Evolutionary conservation across 2,888 invertebrate genomes (phyloP).

Genomic region (Drosophila rellima): DNA sequence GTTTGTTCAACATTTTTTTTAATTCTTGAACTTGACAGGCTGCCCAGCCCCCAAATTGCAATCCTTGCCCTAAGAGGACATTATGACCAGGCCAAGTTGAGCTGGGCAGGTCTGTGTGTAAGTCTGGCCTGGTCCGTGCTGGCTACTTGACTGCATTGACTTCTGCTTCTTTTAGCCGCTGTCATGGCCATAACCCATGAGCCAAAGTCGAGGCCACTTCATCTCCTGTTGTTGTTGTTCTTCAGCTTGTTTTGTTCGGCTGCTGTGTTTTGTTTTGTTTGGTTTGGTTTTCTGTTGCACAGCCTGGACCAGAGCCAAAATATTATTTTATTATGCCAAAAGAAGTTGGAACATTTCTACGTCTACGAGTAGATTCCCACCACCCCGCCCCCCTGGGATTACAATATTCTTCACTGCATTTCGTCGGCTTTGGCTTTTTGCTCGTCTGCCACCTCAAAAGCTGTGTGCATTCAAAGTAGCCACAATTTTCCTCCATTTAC

Average conservation of each 20-base stretch:
- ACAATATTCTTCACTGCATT: slow-evolving; percentile 47
- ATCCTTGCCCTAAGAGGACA: slow-evolving; percentile 33
- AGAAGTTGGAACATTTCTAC: slow-evolving; percentile 53
- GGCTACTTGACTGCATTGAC: slow-evolving; percentile 64
- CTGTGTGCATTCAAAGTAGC: slow-evolving; percentile 59
- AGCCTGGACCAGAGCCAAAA: slow-evolving; percentile 64
- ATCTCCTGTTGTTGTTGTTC: slow-evolving; percentile 42
- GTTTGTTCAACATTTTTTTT: slow-evolving; percentile 64
- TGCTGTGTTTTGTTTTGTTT: slow-evolving; percentile 26
- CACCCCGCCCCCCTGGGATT: slow-evolving; percentile 49
- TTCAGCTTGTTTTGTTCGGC: slow-evolving; percentile 46
- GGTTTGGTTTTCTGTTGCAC: slow-evolving; percentile 16
- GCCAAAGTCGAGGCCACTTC: slow-evolving; percentile 57
- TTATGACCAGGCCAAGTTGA: slow-evolving; percentile 29
- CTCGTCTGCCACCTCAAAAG: slow-evolving; percentile 16
- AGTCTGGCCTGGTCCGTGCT: slow-evolving; percentile 5
- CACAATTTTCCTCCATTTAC: slow-evolving; percentile 48
- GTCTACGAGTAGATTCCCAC: slow-evolving; percentile 33
- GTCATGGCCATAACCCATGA: slow-evolving; percentile 56
- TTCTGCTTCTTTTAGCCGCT: slow-evolving; percentile 62
- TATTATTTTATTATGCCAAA: slow-evolving; percentile 74
- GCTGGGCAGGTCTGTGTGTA: slow-evolving; percentile 9
- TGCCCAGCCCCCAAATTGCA: slow-evolving; percentile 34
- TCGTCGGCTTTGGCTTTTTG: slow-evolving; percentile 29
- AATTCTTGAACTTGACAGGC: slow-evolving; percentile 80